Evolutionary conservation across 2,113 vertebrate species (phyloP).

Genomic region (Triplophysa tibetana): DNA sequence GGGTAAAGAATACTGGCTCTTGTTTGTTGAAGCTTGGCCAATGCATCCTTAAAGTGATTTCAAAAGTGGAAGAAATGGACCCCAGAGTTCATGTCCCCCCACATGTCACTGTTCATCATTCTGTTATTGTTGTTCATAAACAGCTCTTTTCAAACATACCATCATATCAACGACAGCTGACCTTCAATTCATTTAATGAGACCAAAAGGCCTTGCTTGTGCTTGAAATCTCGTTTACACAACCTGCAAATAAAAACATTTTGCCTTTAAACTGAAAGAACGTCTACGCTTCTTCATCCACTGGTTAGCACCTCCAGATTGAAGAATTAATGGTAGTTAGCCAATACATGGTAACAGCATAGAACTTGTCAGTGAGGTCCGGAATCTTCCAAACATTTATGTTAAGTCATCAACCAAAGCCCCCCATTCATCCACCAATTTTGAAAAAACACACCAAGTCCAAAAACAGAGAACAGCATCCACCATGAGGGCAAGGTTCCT

Average conservation of each 20-base stretch:
- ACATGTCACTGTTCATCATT: neutral
- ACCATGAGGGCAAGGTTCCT: too few relatives aligned
- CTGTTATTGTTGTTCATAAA: slow-evolving; percentile 41
- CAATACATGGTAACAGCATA: neutral
- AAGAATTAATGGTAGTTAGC: neutral
- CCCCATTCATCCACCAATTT: neutral
- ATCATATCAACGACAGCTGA: neutral
- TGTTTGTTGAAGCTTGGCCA: neutral
- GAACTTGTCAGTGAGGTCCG: neutral
- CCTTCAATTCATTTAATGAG: neutral
- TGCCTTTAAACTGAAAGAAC: neutral
- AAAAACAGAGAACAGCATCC: too few relatives aligned
- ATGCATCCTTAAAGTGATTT: neutral
- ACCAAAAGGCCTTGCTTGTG: neutral
- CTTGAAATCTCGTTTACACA: neutral
- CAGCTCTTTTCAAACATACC: neutral
- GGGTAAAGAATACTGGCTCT: slow-evolving; percentile 30
- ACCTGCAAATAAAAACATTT: neutral
- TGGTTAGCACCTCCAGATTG: neutral
- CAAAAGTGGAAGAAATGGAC: neutral
- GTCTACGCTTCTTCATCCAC: neutral
- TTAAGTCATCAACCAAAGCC: slow-evolving; percentile 1
- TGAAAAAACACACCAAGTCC: neutral
- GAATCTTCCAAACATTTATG: neutral
- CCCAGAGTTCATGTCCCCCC: neutral